Conservation (phyloP, 2,797 vertebrate genomes). For the Otus scops region DNA sequence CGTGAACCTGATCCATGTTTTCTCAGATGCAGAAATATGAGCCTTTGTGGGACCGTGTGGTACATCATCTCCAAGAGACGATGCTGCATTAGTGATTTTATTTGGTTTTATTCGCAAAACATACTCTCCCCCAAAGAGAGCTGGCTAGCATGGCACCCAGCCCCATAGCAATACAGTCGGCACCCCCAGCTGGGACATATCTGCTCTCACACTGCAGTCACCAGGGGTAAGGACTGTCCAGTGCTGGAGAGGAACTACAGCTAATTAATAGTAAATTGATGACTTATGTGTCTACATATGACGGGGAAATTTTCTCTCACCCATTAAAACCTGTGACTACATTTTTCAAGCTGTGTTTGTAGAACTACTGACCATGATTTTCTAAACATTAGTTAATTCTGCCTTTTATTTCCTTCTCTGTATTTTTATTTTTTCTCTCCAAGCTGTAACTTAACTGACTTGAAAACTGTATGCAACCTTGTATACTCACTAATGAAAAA, state of each 20-base stretch:
- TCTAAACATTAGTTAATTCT: background rate
- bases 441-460: background rate
- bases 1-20: background rate
- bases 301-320: background rate
- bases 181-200: background rate
- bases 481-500: slow-evolving; percentile 23
- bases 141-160: background rate
- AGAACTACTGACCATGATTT: background rate
- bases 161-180: fast-evolving
- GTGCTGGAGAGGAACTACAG: background rate
- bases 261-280: background rate
- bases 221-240: background rate
- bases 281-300: background rate
- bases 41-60: background rate
- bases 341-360: background rate
- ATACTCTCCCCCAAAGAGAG: background rate
- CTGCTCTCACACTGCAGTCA: background rate
- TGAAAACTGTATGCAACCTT: slow-evolving; percentile 20
- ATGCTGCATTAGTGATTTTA: background rate
- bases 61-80: background rate
- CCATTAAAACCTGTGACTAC: background rate
- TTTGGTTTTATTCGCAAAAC: background rate
- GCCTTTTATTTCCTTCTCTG: background rate
- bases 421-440: background rate
- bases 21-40: background rate